Percentiles rank a stretch among this genome's conserved stretches.
Evolutionary conservation across 2,113 vertebrate genomes (phyloP).

Genomic region (Proterorhinus semilunaris): DNA sequence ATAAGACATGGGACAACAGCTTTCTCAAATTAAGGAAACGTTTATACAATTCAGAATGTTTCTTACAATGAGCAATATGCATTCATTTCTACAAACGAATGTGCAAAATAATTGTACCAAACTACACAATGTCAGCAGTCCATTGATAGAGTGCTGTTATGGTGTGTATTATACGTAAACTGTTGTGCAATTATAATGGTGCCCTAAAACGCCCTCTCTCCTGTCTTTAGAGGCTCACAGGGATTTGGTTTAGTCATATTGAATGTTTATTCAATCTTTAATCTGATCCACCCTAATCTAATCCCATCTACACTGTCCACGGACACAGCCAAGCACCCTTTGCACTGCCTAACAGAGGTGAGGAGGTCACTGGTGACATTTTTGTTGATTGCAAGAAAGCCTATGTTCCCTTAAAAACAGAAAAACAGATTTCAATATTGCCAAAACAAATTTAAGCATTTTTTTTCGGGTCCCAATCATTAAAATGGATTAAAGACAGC

Average conservation of each 20-base stretch:
- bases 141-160: background rate
- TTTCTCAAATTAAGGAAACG: conserved; percentile 11
- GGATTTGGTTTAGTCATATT: conserved; percentile 57
- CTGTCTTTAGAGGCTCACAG: conserved; percentile 14
- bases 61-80: too few relatives aligned
- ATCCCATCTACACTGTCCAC: conserved; percentile 56
- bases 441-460: background rate
- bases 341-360: conserved; percentile 4
- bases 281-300: conserved; percentile 63
- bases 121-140: background rate
- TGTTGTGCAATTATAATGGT: too few relatives aligned
- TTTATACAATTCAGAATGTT: too few relatives aligned
- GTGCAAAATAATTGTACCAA: too few relatives aligned
- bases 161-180: background rate
- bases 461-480: too few relatives aligned
- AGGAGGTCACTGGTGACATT: conserved; percentile 20
- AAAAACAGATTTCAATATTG: conserved; percentile 1
- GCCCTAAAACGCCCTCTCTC: background rate
- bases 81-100: too few relatives aligned
- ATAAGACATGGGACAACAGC: conserved; percentile 18
- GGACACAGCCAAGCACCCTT: conserved; percentile 18
- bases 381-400: conserved; percentile 27
- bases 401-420: conserved; percentile 6
- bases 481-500: background rate
- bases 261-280: conserved; percentile 63